These are phyloP conservation scores for Pristionchus exspectatus DNA, from an alignment of 2,888 invertebrate species.

Conservation along the genomic window DNA sequence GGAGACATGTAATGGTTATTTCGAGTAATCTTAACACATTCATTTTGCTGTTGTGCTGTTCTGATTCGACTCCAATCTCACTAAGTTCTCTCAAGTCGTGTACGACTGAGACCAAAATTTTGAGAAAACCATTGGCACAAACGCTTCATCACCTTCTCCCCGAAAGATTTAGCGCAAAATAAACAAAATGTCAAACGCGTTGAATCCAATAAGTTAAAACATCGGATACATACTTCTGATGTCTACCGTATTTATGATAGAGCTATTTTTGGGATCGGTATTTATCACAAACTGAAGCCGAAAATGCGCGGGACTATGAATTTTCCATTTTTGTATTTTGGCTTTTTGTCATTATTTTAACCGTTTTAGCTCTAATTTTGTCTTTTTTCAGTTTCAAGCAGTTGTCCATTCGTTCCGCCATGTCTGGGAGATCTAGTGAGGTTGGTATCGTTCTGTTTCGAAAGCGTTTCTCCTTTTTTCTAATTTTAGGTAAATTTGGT, in stretches of 20 bases:
- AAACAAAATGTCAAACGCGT: not conserved
- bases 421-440: slow-evolving; percentile 19
- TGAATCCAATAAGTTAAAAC: not conserved
- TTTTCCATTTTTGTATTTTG: not conserved
- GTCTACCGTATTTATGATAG: not conserved
- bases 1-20: not conserved
- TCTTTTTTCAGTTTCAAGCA: not conserved
- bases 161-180: not conserved
- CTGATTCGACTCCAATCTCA: not conserved
- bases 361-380: not conserved
- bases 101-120: not conserved
- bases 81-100: not conserved
- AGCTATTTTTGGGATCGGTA: not conserved
- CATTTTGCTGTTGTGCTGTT: not conserved
- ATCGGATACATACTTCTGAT: not conserved
- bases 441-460: not conserved
- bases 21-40: not conserved
- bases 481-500: not conserved
- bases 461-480: no score
- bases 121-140: slow-evolving; percentile 18
- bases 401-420: not conserved
- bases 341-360: not conserved
- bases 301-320: not conserved
- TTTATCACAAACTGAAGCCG: not conserved
- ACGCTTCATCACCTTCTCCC: not conserved